Conservation (phyloP, 2,888 invertebrate genomes). For the Platycheirus albimanus region DNA sequence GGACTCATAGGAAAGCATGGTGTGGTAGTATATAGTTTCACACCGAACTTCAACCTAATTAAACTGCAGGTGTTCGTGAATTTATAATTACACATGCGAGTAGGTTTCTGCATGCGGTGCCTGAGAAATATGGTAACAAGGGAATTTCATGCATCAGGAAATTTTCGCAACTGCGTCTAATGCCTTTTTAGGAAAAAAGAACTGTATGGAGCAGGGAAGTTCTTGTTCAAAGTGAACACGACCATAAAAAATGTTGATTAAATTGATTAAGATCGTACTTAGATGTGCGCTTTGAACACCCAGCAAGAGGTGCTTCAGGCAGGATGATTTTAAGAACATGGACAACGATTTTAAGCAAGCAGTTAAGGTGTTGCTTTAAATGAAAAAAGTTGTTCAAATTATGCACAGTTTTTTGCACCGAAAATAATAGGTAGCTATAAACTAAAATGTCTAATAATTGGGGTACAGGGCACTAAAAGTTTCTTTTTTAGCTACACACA, state of each 20-base stretch:
- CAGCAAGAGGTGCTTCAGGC: too few species aligned
- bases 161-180: constrained; percentile 48
- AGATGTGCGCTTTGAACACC: too few species aligned
- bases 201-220: not conserved
- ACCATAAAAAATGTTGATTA: not conserved
- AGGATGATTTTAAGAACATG: too few species aligned
- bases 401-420: too few species aligned
- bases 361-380: too few species aligned
- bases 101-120: constrained; percentile 27
- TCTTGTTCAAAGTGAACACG: not conserved
- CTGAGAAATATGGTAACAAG: constrained; percentile 47
- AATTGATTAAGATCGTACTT: not conserved
- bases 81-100: constrained; percentile 61
- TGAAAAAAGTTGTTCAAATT: too few species aligned
- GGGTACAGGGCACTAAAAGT: too few species aligned
- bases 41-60: constrained; percentile 58
- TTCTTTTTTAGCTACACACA: too few species aligned
- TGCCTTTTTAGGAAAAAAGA: not conserved
- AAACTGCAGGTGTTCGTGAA: constrained; percentile 67
- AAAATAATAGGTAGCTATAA: too few species aligned
- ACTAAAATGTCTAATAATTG: too few species aligned
- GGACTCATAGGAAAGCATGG: not conserved
- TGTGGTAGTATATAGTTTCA: constrained; percentile 1
- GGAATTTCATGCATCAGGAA: constrained; percentile 55
- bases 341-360: too few species aligned